Evolutionary conservation across 2,797 vertebrate species (phyloP), one percentile per base, ranked within the genome.

Genomic region (Darevskia mixta): DNA sequence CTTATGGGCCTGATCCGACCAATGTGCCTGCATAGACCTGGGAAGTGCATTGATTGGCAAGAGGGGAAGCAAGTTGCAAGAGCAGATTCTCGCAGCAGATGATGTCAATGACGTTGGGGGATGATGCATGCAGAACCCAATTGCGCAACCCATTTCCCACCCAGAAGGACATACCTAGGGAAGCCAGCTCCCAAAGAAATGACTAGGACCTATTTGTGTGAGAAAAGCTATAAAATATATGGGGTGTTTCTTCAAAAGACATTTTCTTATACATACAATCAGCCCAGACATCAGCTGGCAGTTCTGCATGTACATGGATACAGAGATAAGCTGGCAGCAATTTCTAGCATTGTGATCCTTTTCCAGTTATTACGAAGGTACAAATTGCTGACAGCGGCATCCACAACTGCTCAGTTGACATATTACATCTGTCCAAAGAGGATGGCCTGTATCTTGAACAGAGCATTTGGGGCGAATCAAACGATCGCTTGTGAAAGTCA

Each of bases 21-120:
- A 80, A 45, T 35, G 90, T 90, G 91, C 80, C 93, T 92, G 92
- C 96, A 94, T 3, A 93, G 92, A 93, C 81, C 29, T 17, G 79
- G 93, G 89, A 95, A 72, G 55, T 11, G 11, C 29, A 29, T 41
- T 27, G 61, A 7, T 29, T 67, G 64, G 5, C 2, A 41, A 10
- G 10, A 49, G 20, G 5, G n/a, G n/a, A 45, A 29, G 9, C 15
- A 8, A 15, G 77, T 15, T 79, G 77, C 25, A 13, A 27, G 4
- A 25, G 27, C 76, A 78, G 43, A 43, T 58, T 20, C 49, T 79
- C 8, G 9, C 17, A 45, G 17, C 18, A 35, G 72, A 7, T 32
- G 43, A 43, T 2, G 25, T 13, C 8, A 20, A 58, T 23, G 2
- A 64, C 6, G 25, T 45, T 27, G 8, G 35, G 49, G 23, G 29